Evolutionary conservation across 1,140 invertebrate species (phyloP).

Genomic region (Heliconius melpomene): DNA sequence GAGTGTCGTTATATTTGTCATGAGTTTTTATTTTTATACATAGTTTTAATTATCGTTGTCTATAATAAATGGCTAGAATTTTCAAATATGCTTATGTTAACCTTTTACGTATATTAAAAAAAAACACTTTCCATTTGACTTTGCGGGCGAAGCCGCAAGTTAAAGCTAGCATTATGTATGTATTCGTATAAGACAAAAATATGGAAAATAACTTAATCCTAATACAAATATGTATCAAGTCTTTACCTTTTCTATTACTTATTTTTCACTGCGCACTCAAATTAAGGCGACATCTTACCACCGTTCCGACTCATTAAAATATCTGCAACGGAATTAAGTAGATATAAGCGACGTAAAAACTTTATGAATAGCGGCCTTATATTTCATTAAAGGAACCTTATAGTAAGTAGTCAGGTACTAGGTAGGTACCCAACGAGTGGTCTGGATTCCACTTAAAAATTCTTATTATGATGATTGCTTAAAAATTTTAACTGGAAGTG

Average conservation of each 20-base stretch:
- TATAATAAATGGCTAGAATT: too few relatives aligned
- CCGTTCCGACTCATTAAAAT: conserved; percentile 33
- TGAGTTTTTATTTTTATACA: too few relatives aligned
- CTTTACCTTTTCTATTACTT: background rate
- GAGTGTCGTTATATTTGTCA: too few relatives aligned
- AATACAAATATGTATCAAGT: background rate
- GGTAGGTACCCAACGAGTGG: background rate
- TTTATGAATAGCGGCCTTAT: conserved; percentile 12
- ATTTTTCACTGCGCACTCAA: conserved; percentile 18
- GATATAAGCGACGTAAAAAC: conserved; percentile 30
- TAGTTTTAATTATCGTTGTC: too few relatives aligned
- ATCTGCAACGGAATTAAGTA: conserved; percentile 30
- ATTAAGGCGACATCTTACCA: conserved; percentile 33
- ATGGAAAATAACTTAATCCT: background rate
- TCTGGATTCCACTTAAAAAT: background rate
- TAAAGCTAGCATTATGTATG: too few relatives aligned
- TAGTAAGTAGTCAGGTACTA: background rate
- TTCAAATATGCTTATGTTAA: too few relatives aligned
- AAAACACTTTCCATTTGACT: too few relatives aligned
- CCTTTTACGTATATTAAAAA: too few relatives aligned
- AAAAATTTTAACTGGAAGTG: too few relatives aligned
- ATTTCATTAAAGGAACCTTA: conserved; percentile 22
- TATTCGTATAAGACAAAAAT: too few relatives aligned
- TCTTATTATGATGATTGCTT: background rate
- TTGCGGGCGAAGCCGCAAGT: too few relatives aligned